phyloP scores from a whole-genome alignment of 1,140 invertebrate species.

The Cataglyphis hispanica region DNA sequence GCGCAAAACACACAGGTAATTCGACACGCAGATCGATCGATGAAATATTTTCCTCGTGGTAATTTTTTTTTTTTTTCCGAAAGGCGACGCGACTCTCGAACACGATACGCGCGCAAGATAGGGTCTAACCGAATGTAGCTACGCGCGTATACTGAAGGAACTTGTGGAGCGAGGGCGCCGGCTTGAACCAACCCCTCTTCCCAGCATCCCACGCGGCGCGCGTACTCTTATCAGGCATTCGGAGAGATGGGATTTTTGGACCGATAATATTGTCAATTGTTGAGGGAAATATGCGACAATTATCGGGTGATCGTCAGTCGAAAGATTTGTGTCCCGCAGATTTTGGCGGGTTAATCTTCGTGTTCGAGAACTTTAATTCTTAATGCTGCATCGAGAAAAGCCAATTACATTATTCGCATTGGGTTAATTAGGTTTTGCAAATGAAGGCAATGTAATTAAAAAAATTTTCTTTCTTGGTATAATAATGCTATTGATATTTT shows the following conservation, averaged over 20 bases:
- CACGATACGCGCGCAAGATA: conserved; percentile 53
- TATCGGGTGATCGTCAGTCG: background rate
- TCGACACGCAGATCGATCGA: background rate
- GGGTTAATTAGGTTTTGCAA: conserved; percentile 4
- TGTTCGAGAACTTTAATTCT: conserved; percentile 9
- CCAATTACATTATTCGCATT: conserved; percentile 33
- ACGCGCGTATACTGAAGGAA: conserved; percentile 82
- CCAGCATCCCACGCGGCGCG: conserved; percentile 74
- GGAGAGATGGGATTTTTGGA: conserved; percentile 32
- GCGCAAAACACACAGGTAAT: background rate
- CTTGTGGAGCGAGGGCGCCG: conserved; percentile 76
- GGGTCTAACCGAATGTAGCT: conserved; percentile 78
- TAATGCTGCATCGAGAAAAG: background rate
- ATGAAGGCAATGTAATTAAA: background rate
- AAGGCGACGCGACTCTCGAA: conserved; percentile 6
- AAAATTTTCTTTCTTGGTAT: background rate
- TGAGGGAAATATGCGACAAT: conserved; percentile 21
- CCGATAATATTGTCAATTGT: conserved; percentile 31
- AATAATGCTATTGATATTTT: background rate
- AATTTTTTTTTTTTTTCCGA: background rate
- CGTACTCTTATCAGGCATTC: conserved; percentile 72
- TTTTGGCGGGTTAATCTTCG: conserved; percentile 28
- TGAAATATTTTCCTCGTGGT: background rate
- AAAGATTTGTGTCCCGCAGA: background rate
- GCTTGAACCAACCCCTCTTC: conserved; percentile 75